Base-by-base conservation (phyloP, 2,797 vertebrate species). In the Protosalanx chinensis region DNA sequence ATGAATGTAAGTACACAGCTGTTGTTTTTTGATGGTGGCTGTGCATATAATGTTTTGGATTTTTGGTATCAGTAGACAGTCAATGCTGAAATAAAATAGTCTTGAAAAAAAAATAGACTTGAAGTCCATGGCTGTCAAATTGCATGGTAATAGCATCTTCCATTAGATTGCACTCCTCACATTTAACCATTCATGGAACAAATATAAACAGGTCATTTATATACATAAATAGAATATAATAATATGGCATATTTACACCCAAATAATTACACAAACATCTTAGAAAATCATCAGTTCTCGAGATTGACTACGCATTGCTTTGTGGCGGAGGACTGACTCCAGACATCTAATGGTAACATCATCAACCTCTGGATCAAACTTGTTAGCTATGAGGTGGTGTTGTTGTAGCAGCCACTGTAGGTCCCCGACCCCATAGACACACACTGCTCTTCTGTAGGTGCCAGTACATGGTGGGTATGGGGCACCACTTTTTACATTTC, bases 301-400 rank as follows among this genome's bases (percentile, higher is more conserved):
- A 0, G 76, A 82, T 10, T 59, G 74, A 4, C 87, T 76, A 0
- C 88, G 85, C 59, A 94, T 79, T 2, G 93, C 86, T 82, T 88
- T 95, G 71, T 92, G 79, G 35, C 80, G 90, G 46, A 98, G 86
- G 72, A 94, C 64, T 37, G 92, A 87, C 80, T 98, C 96, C 8
- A 98, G 20, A n/a, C 97, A 98, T 75, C 89, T 89, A 27, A 98
- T 83, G 2, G 84, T 91, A 1, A 88, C 16, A 0, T 96, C 89
- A 49, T 98, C 95, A 5, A 95, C 87, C 0, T 60, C 59, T 0
- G 94, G 93, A 78, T 97, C 95, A 88, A 98, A 97, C 85, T 98
- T 98, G 85, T 98, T 98, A 75, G 95, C 96, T 5, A 98, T 66
- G n/a, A 97, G 88, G 0, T 97, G 96, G 0, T 92, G 93, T 58